Evolutionary conservation across 2,888 invertebrate genomes (phyloP), one percentile per base, ranked within the genome.

Genomic region (Linnaemya tessellans): DNA sequence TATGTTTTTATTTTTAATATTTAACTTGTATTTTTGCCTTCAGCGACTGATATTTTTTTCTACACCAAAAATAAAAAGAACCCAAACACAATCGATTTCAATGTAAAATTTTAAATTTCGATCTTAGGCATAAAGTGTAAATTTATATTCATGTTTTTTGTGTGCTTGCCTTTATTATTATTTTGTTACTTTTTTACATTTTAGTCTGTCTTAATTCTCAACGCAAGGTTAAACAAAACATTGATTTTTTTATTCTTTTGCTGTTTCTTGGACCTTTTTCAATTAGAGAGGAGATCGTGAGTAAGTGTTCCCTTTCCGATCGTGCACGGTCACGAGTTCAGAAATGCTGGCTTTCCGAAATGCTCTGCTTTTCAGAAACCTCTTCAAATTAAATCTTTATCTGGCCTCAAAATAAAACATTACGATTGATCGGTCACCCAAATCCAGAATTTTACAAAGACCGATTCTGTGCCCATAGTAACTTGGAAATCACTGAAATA

Each of bases 131-230:
- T 74, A 49, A 73, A 73, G 22, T 60, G 7, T 43, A 11, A 43
- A 64, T 35, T 49, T 62, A 11, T 35, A 35, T 60, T 35, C 30
- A 25, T 62, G 20, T 56, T 41, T 58, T 30, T 22, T 25, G 3
- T 46, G 30, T 30, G 10, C 49, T 9, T 35, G 13, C 22, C n/a
- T 64, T 74, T n/a, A n/a, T 51, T 54, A n/a, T 38, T 49, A 38
- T 38, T 38, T 41, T 38, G 10, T 49, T 62, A 41, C 18, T 49
- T 54, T 54, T 64, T 11, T 46, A 41, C 22, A 51, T 20, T 56
- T 41, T 49, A 9, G 54, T 65, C 20, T 54, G 54, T 54, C 65
- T 75, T 77, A 56, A 56, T 67, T 77, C 25, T 77, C 56, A n/a
- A 2, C 20, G 56, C 75, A 77, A 67, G 75, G 75, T 77, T 56